phyloP scores from a whole-genome alignment of 2,113 vertebrate genomes.

The Heliornis fulica region DNA sequence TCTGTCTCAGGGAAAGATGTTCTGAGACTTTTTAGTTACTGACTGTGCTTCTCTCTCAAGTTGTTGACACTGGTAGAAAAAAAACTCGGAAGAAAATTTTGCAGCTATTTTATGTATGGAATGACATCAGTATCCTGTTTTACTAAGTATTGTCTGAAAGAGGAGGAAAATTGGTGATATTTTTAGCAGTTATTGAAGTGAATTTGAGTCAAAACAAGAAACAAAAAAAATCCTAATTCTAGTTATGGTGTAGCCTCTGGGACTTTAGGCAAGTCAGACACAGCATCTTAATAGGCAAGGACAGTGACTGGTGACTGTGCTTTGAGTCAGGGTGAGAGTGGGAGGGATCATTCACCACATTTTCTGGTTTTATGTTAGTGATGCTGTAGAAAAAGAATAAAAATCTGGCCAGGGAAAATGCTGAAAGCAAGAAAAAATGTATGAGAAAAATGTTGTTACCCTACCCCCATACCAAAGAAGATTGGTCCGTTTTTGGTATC shows the following conservation, averaged over 20 bases:
- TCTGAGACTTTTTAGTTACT: background rate
- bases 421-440: background rate
- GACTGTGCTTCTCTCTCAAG: background rate
- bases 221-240: background rate
- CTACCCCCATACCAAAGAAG: background rate
- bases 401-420: background rate
- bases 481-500: background rate
- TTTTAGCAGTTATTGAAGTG: background rate
- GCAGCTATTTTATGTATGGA: background rate
- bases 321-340: background rate
- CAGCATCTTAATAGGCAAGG: background rate
- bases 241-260: background rate
- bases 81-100: background rate
- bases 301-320: background rate
- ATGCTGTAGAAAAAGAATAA: background rate
- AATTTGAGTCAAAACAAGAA: background rate
- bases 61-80: background rate
- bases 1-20: background rate
- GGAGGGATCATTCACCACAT: background rate
- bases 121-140: background rate
- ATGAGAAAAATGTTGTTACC: background rate
- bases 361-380: background rate
- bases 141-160: background rate
- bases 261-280: background rate
- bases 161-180: background rate